Evolutionary conservation across 2,888 invertebrate genomes (phyloP).

Genomic region (Temnothorax unifasciatus): DNA sequence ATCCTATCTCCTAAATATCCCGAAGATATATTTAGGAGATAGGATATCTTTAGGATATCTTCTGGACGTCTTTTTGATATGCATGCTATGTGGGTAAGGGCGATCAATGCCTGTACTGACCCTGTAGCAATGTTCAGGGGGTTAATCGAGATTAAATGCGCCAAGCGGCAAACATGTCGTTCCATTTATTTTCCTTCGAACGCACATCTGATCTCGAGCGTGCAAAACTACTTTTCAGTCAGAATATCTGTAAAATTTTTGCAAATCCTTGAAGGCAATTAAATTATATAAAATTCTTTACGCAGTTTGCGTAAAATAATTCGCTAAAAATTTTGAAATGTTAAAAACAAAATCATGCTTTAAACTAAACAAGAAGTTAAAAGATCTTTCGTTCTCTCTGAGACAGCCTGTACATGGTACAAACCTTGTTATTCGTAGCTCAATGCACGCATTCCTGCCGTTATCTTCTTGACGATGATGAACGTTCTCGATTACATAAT

Average conservation of each 20-base stretch:
- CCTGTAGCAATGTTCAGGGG: not conserved
- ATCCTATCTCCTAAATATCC: no score
- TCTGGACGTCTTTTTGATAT: no score
- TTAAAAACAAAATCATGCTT: not conserved
- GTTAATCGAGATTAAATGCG: constrained; percentile 3
- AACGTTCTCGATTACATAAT: not conserved
- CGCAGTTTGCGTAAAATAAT: not conserved
- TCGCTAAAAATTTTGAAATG: not conserved
- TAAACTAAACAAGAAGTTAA: not conserved
- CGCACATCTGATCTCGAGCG: not conserved
- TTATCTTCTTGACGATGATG: not conserved
- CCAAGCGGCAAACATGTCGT: not conserved
- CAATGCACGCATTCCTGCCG: not conserved
- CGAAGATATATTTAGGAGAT: no score
- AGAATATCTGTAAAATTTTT: not conserved
- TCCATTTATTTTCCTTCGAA: not conserved
- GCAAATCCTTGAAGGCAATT: not conserved
- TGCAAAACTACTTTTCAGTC: not conserved
- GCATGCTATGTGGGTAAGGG: no score
- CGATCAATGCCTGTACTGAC: not conserved
- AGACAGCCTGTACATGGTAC: not conserved
- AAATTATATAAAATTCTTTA: not conserved
- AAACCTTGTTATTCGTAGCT: not conserved
- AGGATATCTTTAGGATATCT: no score
- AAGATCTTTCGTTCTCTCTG: not conserved